phyloP scores from a whole-genome alignment of 2,888 invertebrate genomes.

The Eupeodes latifasciatus region DNA sequence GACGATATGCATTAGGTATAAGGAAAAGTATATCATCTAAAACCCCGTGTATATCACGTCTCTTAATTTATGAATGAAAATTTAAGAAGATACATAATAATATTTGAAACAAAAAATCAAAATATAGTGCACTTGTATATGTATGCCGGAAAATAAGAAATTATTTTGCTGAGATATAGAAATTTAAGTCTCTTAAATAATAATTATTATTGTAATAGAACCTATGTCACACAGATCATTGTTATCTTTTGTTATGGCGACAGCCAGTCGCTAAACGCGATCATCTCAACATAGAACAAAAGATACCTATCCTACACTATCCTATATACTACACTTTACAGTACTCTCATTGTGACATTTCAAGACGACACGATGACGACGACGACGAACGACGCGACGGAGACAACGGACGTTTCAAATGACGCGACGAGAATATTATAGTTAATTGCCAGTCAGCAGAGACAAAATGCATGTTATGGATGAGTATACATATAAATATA shows the following conservation, averaged over 20 bases:
- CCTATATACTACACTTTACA: not conserved
- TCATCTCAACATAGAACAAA: constrained; percentile 8
- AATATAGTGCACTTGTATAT: not conserved
- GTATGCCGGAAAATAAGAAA: not conserved
- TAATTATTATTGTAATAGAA: constrained; percentile 15
- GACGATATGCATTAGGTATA: too few species aligned
- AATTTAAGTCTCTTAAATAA: not conserved
- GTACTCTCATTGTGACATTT: not conserved
- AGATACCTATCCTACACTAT: constrained; percentile 9
- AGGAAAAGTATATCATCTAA: too few species aligned
- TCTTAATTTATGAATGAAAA: too few species aligned
- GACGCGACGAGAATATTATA: constrained; percentile 25
- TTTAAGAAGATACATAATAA: too few species aligned
- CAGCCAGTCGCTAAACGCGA: constrained; percentile 13
- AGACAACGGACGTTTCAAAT: constrained; percentile 14
- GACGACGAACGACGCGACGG: too few species aligned
- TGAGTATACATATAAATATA: not conserved
- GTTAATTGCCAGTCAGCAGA: constrained; percentile 9
- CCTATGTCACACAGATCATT: constrained; percentile 19
- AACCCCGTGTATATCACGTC: too few species aligned
- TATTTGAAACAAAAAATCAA: too few species aligned
- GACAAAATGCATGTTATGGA: not conserved
- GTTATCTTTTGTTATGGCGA: constrained; percentile 22
- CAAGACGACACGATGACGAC: too few species aligned
- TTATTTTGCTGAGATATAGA: not conserved